phyloP scores from a whole-genome alignment of 2,797 vertebrate species.

The Cuculus canorus region DNA sequence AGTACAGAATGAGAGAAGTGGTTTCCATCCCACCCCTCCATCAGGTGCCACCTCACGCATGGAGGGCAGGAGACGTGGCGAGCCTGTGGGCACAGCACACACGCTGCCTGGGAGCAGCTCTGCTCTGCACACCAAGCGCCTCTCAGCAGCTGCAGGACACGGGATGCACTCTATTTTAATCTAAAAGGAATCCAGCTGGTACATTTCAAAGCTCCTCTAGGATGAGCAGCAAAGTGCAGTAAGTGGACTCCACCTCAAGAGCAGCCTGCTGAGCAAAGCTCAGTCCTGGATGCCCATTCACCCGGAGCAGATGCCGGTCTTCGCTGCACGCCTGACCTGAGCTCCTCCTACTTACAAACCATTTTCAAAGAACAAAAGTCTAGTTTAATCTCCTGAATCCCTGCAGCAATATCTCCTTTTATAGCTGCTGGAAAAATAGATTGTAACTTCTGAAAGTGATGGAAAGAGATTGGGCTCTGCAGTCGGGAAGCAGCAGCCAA shows the following conservation, averaged over 20 bases:
- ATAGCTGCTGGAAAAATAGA: background rate
- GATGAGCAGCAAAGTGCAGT: background rate
- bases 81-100: background rate
- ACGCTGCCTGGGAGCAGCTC: fast-evolving
- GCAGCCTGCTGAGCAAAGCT: background rate
- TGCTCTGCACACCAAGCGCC: background rate
- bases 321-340: background rate
- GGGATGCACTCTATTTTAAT: background rate
- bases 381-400: background rate
- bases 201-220: background rate
- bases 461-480: background rate
- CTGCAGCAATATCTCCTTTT: background rate
- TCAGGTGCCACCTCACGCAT: fast-evolving
- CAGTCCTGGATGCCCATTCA: background rate
- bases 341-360: background rate
- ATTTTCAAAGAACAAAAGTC: background rate
- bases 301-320: fast-evolving
- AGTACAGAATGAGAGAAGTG: background rate
- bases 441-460: background rate
- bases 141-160: background rate
- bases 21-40: background rate
- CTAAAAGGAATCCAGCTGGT: background rate
- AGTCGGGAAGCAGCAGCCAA: background rate
- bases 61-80: background rate
- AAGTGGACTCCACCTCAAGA: background rate